Conservation (phyloP, 2,888 invertebrate species). For the Suillia variegata region DNA sequence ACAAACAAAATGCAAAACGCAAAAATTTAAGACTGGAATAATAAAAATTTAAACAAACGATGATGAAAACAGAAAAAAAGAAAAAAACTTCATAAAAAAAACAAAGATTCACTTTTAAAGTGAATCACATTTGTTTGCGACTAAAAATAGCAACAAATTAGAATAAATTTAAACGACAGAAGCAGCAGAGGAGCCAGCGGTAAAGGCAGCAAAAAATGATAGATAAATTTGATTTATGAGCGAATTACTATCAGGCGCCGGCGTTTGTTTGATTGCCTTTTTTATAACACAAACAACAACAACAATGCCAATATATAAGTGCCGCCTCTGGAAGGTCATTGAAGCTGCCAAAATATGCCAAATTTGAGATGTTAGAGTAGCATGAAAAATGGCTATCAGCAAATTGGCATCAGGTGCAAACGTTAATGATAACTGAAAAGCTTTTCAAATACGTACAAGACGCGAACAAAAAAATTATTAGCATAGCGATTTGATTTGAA, state of each 20-base stretch:
- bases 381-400: not conserved
- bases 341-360: not conserved
- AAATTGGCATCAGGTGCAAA: not conserved
- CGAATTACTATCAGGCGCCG: conserved; percentile 12
- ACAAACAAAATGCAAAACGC: too few species aligned
- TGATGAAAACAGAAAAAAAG: not conserved
- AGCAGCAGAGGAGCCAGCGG: too few species aligned
- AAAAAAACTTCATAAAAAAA: not conserved
- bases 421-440: not conserved
- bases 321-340: not conserved
- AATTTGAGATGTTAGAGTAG: not conserved
- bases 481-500: too few species aligned
- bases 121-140: not conserved
- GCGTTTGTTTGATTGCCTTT: conserved; percentile 7
- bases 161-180: not conserved
- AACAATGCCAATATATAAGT: too few species aligned
- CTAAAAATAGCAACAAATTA: not conserved
- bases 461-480: too few species aligned
- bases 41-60: not conserved
- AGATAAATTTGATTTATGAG: conserved; percentile 9
- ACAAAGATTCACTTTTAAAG: not conserved
- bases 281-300: not conserved
- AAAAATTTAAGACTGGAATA: not conserved
- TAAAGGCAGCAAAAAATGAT: not conserved
- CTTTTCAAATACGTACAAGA: too few species aligned